Evolutionary conservation across 2,888 invertebrate genomes (phyloP), one percentile per base, ranked within the genome.

Genomic region (Nomada hirtipes): DNA sequence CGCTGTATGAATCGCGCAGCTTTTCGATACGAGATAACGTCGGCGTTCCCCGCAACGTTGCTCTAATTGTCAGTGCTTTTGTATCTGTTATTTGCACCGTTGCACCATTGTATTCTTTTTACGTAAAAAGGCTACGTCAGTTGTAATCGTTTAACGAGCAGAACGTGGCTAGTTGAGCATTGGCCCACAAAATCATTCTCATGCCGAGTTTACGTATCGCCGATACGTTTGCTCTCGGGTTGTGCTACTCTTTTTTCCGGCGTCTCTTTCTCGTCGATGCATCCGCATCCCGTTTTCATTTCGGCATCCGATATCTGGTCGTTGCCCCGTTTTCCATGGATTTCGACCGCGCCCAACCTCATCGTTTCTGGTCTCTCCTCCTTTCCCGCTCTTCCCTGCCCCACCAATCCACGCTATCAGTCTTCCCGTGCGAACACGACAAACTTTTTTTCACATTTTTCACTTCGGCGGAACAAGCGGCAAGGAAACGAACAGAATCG

Each of bases 141-240:
- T 42, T 13, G 70, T 86, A 84, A 86, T 88, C 87, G 79, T 74
- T 77, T 89, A 89, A 88, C 89, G 86, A 88, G 85, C 82, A 85
- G 83, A 89, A 89, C 89, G 83, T 73, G 82, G 84, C 77, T 82
- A 85, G 85, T 86, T 84, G 78, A 78, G 57, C 82, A 82, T 76
- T 71, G 72, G 71, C 68, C 82, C 76, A 59, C 83, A 85, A 85
- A 86, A 86, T 69, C 73, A 72, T 80, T 23, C 71, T 44, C 67
- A 61, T 69, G 42, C 47, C 59, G 50, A 26, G 68, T 60, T 55
- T 72, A 70, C 84, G 76, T 83, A 87, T 83, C 78, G 84, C 50
- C 77, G 70, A 82, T 78, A 85, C 82, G 81, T 76, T 76, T 59
- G 76, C 70, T 15, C 44, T 44, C 29, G 61, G 7, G 26, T 69